Base-by-base conservation (phyloP, 2,797 vertebrate species). In the Iguana delicatissima region DNA sequence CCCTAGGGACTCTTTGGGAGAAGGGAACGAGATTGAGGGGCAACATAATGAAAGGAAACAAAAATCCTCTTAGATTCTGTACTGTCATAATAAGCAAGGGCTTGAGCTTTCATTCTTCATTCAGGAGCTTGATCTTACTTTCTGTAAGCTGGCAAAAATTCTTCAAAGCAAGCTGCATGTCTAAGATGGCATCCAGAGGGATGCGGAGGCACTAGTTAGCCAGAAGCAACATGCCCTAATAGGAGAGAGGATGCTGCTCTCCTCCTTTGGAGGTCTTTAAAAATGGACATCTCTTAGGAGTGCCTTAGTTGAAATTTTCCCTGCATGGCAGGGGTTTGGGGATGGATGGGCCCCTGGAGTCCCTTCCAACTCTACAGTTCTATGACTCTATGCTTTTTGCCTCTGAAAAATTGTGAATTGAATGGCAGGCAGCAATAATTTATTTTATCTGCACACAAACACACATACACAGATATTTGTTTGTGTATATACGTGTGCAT, bases 21-120 rank as follows among this genome's bases (percentile, higher is more conserved):
- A 72, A 69, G 10, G 67, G 2, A 32, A 20, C 22, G 29, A 32
- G 29, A 32, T 69, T 26, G 26, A 13, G 5, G 26, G 32, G 22
- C 9, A 55, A 4, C 38, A 46, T 59, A 80, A 59, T 29, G 46
- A 81, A 90, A 80, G 32, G 59, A 55, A 77, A 84, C n/a, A 72
- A 89, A 90, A 80, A 42, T 24, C 55, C 38, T 81, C 42, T 46
- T 86, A 73, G 55, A 18, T n/a, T 73, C 46, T 62, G 52, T 86
- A 16, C 42, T 73, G 76, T 26, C 20, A 73, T 14, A 52, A 64
- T 42, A 80, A 85, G 62, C 59, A 79, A 67, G 29, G 29, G 67
- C 67, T 69, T n/a, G 55, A 64, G 22, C 72, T 69, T 62, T 69
- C 67, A 32, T 32, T 38, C 35, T 55, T 24, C 4, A 6, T 85